These are phyloP conservation scores for Meloidogyne exigua DNA, from an alignment of 1,140 invertebrate genomes.

Conservation along the genomic window DNA sequence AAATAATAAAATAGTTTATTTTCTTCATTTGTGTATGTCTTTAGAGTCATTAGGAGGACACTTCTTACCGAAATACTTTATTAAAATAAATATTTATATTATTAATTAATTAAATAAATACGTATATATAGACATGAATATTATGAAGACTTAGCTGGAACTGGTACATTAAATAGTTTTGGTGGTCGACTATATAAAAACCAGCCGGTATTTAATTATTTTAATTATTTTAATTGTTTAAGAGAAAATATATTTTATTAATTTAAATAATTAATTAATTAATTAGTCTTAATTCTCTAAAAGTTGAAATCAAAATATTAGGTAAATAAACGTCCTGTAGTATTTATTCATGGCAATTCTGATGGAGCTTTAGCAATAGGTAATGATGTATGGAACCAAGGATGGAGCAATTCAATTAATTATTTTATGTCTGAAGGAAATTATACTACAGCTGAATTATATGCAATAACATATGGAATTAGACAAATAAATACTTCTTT, in stretches of 20 bases:
- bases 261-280: background rate
- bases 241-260: too few species aligned
- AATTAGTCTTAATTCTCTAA: too few species aligned
- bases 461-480: constrained; percentile 46
- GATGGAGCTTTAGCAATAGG: constrained; percentile 26
- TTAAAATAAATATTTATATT: too few species aligned
- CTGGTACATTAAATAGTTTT: background rate
- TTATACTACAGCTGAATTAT: constrained; percentile 42
- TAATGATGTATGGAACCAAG: constrained; percentile 2
- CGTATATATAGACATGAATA: background rate
- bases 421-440: constrained; percentile 41
- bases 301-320: too few species aligned
- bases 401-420: constrained; percentile 29
- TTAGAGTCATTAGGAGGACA: too few species aligned
- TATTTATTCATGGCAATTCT: constrained; percentile 45
- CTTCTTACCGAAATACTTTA: too few species aligned
- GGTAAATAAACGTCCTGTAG: constrained; percentile 31
- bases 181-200: background rate
- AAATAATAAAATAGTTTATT: too few species aligned
- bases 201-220: background rate
- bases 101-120: too few species aligned
- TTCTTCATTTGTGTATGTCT: too few species aligned
- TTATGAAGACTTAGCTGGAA: background rate
- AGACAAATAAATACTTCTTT: constrained; percentile 15
- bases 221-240: background rate